These are phyloP conservation scores for Uropetala carovei DNA, from an alignment of 2,888 invertebrate genomes.

Conservation along the genomic window DNA sequence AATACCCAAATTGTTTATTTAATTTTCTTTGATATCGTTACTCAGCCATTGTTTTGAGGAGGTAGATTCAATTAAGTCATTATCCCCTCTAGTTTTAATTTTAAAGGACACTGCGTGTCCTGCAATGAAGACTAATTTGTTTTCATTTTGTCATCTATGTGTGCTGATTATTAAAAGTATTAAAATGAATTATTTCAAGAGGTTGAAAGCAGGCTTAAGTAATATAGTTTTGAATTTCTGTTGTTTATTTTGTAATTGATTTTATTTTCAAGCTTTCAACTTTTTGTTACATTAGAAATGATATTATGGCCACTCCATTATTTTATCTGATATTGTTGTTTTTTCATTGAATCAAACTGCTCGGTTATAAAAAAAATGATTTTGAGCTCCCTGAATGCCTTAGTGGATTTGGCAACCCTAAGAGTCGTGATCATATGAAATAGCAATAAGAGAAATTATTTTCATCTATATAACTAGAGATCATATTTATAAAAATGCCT, in stretches of 20 bases:
- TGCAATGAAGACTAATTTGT: neutral
- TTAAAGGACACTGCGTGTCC: neutral
- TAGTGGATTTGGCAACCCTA: constrained; percentile 55
- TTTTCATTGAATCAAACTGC: constrained; percentile 12
- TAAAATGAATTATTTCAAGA: neutral
- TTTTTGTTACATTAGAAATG: constrained; percentile 34
- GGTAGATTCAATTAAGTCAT: neutral
- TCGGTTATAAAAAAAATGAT: constrained; percentile 24
- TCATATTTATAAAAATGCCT: constrained; percentile 63
- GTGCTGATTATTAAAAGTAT: constrained; percentile 17
- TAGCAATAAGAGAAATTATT: constrained; percentile 64
- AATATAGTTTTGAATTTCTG: neutral
- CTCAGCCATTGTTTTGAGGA: constrained; percentile 20
- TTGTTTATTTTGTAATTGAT: constrained; percentile 37
- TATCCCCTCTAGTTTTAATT: constrained; percentile 19
- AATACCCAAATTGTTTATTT: constrained; percentile 37
- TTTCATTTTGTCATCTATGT: neutral
- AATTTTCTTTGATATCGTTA: constrained; percentile 22
- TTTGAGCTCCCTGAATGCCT: constrained; percentile 57
- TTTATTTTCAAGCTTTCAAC: neutral
- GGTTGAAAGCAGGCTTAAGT: neutral
- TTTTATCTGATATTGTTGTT: neutral
- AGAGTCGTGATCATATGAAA: constrained; percentile 59
- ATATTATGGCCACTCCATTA: neutral
- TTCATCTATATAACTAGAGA: constrained; percentile 61